phyloP scores from a whole-genome alignment of 2,888 invertebrate genomes.

The Ligdia adustata region DNA sequence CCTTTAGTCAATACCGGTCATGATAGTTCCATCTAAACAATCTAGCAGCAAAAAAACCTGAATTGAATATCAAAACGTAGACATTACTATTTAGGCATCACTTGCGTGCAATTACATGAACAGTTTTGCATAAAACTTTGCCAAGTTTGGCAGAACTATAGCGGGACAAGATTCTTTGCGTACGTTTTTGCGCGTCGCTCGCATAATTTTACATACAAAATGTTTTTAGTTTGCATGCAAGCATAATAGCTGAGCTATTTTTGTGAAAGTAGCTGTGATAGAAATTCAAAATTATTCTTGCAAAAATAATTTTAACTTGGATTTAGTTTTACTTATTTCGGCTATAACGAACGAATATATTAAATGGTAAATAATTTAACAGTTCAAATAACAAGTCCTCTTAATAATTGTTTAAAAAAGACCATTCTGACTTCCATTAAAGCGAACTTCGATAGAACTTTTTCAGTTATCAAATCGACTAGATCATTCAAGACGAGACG shows the following conservation, averaged over 20 bases:
- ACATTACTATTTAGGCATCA: not conserved
- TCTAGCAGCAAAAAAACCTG: not conserved
- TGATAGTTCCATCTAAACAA: not conserved
- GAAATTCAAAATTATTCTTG: too few species aligned
- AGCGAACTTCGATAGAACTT: too few species aligned
- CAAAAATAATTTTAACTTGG: too few species aligned
- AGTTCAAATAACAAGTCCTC: too few species aligned
- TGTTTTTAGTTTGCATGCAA: not conserved
- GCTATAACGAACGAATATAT: too few species aligned
- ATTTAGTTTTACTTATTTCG: too few species aligned
- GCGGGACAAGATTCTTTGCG: conserved; percentile 39
- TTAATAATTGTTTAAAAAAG: too few species aligned
- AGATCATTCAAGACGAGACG: too few species aligned
- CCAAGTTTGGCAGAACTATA: conserved; percentile 31
- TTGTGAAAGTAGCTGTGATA: too few species aligned
- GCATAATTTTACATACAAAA: conserved; percentile 14
- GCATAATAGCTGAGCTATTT: not conserved
- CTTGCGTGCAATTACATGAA: conserved; percentile 3
- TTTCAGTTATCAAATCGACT: too few species aligned
- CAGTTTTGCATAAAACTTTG: conserved; percentile 1
- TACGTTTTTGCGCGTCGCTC: conserved; percentile 2
- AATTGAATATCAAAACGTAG: not conserved
- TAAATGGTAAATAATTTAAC: too few species aligned
- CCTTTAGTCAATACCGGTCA: not conserved
- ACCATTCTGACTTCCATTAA: too few species aligned